Percentiles rank a stretch among this genome's conserved stretches.
Evolutionary conservation across 2,113 vertebrate genomes (phyloP).

Genomic region (Corapipo altera): DNA sequence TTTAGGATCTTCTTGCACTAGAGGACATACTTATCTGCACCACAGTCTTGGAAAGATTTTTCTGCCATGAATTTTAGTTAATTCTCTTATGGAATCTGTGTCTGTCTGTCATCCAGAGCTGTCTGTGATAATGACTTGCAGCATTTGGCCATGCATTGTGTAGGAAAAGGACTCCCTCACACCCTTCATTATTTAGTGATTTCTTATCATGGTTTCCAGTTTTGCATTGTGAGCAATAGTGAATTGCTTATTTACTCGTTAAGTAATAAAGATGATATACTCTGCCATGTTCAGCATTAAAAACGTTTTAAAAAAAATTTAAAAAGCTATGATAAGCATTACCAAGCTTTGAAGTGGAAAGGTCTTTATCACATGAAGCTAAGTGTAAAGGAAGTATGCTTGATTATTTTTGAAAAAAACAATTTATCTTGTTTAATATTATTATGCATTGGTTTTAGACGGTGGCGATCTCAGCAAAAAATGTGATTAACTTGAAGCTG

Average conservation of each 20-base stretch:
- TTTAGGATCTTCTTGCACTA: neutral
- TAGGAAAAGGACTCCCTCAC: neutral
- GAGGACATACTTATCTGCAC: neutral
- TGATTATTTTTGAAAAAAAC: constrained; percentile 4
- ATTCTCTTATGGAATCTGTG: neutral
- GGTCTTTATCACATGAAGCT: neutral
- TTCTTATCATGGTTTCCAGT: neutral
- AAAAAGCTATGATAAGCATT: neutral
- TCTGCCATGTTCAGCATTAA: neutral
- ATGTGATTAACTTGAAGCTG: neutral
- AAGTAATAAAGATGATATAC: neutral
- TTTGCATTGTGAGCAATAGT: neutral
- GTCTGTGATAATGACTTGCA: neutral
- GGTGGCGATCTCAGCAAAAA: constrained; percentile 31
- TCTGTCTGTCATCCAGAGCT: neutral
- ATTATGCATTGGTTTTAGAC: neutral
- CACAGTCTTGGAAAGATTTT: rapidly evolving
- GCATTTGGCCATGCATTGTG: neutral
- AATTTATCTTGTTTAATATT: neutral
- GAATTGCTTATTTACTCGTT: neutral
- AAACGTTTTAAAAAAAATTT: neutral
- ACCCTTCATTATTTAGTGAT: neutral
- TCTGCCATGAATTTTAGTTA: neutral
- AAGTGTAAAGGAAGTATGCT: neutral
- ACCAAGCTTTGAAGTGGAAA: neutral